These are phyloP conservation scores for Mastomys coucha DNA, from an alignment of 2,113 vertebrate genomes.

Conservation along the genomic window DNA sequence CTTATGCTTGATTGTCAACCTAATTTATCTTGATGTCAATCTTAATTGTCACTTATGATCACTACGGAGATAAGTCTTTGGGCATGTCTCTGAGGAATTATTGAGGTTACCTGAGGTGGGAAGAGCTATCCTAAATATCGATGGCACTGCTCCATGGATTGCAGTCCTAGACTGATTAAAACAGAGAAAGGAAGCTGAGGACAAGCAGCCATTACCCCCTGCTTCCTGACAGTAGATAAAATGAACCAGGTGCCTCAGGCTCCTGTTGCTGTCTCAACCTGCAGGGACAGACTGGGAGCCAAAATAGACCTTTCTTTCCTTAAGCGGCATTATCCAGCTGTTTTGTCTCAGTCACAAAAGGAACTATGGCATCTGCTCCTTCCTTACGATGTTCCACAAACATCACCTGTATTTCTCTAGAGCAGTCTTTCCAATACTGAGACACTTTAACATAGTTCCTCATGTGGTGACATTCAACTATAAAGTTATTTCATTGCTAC, in stretches of 20 bases:
- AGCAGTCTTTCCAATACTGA: background rate
- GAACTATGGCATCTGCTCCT: background rate
- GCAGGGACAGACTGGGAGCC: background rate
- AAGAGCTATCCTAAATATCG: background rate
- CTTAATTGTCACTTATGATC: background rate
- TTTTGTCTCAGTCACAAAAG: background rate
- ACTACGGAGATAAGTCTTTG: background rate
- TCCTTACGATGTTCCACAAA: background rate
- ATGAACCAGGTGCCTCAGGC: background rate
- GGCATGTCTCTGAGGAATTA: background rate
- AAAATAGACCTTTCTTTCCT: background rate
- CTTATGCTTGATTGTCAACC: background rate
- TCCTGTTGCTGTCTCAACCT: background rate
- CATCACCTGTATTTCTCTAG: background rate
- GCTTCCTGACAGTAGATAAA: background rate
- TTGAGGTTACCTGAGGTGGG: background rate
- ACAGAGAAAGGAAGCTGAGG: background rate
- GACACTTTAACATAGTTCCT: background rate
- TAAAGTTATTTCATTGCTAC: background rate
- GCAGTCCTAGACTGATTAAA: background rate
- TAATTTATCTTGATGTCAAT: background rate
- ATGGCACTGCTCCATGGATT: background rate
- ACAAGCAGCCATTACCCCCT: background rate
- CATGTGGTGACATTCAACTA: background rate
- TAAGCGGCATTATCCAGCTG: background rate